These are phyloP conservation scores for Rhinoraja longicauda DNA, from an alignment of 2,797 vertebrate species.

Conservation along the genomic window DNA sequence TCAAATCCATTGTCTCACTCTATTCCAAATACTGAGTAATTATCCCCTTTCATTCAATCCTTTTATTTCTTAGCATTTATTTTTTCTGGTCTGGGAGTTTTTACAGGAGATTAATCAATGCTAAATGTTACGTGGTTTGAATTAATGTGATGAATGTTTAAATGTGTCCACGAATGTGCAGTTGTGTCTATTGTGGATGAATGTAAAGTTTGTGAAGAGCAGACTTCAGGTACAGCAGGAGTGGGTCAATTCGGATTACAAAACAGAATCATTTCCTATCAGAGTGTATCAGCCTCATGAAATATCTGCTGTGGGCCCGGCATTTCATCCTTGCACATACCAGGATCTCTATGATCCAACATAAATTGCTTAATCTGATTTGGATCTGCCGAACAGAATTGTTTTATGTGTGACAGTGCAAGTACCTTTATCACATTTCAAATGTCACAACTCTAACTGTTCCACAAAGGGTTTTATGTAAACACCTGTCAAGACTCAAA, in stretches of 20 bases:
- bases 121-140: background rate
- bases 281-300: background rate
- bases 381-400: background rate
- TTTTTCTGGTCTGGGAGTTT: background rate
- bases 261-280: conserved; percentile 14
- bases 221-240: background rate
- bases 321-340: conserved; percentile 4
- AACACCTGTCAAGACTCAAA: background rate
- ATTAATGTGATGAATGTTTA: background rate
- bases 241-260: background rate
- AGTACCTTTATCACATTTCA: background rate
- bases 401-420: too few species aligned
- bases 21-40: background rate
- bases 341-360: background rate
- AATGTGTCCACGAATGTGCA: background rate
- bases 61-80: background rate
- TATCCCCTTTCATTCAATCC: background rate
- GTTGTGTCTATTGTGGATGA: background rate
- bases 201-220: background rate
- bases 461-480: background rate
- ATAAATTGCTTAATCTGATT: conserved; percentile 13
- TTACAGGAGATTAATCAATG: too few species aligned
- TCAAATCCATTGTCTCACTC: background rate
- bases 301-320: background rate
- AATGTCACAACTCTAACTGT: background rate